Evolutionary conservation across 2,113 vertebrate species (phyloP).

Genomic region (Antechinus stuartii): DNA sequence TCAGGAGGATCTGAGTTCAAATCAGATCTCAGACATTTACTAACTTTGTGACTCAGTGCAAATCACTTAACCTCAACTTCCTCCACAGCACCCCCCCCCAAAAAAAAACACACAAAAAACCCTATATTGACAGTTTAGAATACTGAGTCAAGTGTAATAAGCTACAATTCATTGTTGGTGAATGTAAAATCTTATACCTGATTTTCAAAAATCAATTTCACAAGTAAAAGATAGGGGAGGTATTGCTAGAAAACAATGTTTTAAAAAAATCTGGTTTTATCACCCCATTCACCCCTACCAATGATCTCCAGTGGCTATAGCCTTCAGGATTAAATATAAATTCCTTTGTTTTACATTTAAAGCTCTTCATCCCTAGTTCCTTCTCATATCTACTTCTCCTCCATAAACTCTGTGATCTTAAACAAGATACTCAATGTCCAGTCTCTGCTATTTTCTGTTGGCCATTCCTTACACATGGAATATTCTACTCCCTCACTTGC

Average conservation of each 20-base stretch:
- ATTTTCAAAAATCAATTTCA: background rate
- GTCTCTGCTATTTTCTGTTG: background rate
- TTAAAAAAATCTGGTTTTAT: background rate
- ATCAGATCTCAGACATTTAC: background rate
- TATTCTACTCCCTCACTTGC: background rate
- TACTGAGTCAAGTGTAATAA: background rate
- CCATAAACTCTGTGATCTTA: background rate
- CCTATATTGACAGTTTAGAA: background rate
- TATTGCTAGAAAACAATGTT: background rate
- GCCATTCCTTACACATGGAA: background rate
- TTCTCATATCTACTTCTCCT: background rate
- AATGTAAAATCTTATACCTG: background rate
- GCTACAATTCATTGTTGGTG: background rate
- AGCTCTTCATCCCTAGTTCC: background rate
- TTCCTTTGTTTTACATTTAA: too few relatives aligned
- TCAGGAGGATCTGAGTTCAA: background rate
- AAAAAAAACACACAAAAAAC: background rate
- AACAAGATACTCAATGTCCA: background rate
- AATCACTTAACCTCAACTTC: background rate
- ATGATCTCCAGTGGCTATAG: too few relatives aligned
- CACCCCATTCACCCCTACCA: too few relatives aligned
- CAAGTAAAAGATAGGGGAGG: background rate
- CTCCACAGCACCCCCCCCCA: too few relatives aligned
- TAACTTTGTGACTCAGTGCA: background rate
- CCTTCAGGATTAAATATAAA: too few relatives aligned